A percentile compares a stretch with the other conserved stretches of the same genome.
Conservation (phyloP, 2,113 vertebrate species). For the Carlito syrichta region DNA sequence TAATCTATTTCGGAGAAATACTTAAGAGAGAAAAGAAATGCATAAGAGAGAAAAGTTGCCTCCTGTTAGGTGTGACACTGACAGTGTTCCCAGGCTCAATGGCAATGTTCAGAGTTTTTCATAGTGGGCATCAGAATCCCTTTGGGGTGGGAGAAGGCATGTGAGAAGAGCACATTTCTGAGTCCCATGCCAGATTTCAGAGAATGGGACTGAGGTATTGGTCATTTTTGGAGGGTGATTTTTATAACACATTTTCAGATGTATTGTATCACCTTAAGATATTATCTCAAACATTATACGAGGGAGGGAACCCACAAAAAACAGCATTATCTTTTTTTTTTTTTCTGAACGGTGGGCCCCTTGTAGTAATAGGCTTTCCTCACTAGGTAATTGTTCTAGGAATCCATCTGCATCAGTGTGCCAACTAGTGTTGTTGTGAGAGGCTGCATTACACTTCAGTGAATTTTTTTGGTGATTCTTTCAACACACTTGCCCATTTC, state of each 20-base stretch:
- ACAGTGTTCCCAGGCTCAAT: background rate
- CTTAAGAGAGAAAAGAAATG: too few relatives aligned
- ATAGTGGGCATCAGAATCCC: background rate
- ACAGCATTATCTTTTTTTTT: too few relatives aligned
- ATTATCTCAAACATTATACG: background rate
- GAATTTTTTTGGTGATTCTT: too few relatives aligned
- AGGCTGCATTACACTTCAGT: too few relatives aligned
- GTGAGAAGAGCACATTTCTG: background rate
- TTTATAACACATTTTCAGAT: background rate
- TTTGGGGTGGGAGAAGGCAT: background rate
- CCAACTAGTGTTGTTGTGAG: too few relatives aligned
- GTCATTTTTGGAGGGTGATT: background rate
- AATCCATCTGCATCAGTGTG: too few relatives aligned
- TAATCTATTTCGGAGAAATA: conserved; percentile 45
- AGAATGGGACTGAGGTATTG: background rate
- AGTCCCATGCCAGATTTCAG: background rate
- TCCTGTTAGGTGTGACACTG: background rate
- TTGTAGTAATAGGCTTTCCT: too few relatives aligned
- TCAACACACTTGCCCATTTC: too few relatives aligned
- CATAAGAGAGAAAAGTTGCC: fast-evolving
- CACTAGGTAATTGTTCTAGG: too few relatives aligned
- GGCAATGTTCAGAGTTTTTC: background rate
- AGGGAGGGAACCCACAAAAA: too few relatives aligned
- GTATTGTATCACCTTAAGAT: background rate
- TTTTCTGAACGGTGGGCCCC: too few relatives aligned